A percentile compares a stretch with the other conserved stretches of the same genome.
Conservation (phyloP, 2,888 invertebrate genomes). For the Drosophila dives region DNA sequence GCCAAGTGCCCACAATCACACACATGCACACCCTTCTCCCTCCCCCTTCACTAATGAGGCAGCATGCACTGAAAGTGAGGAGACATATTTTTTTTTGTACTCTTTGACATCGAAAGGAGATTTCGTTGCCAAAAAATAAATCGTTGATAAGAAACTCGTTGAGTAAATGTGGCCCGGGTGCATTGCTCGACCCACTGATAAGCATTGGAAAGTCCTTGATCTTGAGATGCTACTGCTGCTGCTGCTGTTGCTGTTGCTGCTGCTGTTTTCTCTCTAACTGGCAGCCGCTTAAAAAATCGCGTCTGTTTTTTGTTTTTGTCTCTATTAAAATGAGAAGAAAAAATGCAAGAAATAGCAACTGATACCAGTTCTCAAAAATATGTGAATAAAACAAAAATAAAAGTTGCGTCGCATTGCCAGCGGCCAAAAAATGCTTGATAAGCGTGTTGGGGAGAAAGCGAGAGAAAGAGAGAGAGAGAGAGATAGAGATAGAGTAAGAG, state of each 20-base stretch:
- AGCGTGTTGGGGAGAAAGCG: slow-evolving; percentile 28
- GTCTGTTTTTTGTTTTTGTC: slow-evolving; percentile 10
- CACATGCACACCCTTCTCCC: not conserved
- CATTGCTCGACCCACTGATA: slow-evolving; percentile 79
- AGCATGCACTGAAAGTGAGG: slow-evolving; percentile 12
- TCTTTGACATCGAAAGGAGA: slow-evolving; percentile 56
- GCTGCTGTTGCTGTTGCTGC: slow-evolving; percentile 35
- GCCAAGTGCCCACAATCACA: slow-evolving; percentile 10
- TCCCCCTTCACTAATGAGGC: not conserved
- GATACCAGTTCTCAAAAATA: slow-evolving; percentile 46
- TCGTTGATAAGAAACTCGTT: slow-evolving; percentile 73
- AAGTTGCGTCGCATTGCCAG: slow-evolving; percentile 52
- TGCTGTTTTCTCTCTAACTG: slow-evolving; percentile 46
- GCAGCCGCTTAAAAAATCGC: slow-evolving; percentile 53
- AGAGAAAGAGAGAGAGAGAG: slow-evolving; percentile 1
- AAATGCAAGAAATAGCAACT: slow-evolving; percentile 50
- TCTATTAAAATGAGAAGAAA: slow-evolving; percentile 14
- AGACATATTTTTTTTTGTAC: slow-evolving; percentile 20
- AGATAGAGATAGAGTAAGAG: slow-evolving; percentile 5
- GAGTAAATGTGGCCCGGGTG: slow-evolving; percentile 77
- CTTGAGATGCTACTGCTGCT: slow-evolving; percentile 56
- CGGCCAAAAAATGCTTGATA: slow-evolving; percentile 24
- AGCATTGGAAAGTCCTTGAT: slow-evolving; percentile 76
- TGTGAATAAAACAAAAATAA: slow-evolving; percentile 15
- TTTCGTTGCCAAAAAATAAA: slow-evolving; percentile 26